Base-by-base conservation (phyloP, 2,888 invertebrate genomes). In the Lymantria dispar region DNA sequence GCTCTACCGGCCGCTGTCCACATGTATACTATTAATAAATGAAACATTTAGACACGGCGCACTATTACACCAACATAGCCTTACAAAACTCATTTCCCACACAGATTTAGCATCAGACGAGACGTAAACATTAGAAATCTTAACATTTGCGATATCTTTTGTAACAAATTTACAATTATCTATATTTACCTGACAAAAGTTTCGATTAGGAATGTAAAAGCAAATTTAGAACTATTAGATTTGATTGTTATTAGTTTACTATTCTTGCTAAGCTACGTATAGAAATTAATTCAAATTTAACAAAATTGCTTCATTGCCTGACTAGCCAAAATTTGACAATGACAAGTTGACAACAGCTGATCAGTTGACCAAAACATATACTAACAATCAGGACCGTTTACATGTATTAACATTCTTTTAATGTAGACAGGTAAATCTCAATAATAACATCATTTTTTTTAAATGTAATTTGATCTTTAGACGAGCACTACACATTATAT, bases 11-110 rank as follows among this genome's bases (percentile, higher is more conserved):
- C 22, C 33, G 33, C 33, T 14, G 8, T 33, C 7, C 40, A 33
- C 8, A 14, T 14, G 7, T 40, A 55, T 45, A 62, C 59, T 52
- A 66, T 70, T 66, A 68, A 64, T 64, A 72, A 64, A 63, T 58
- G 48, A 58, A 56, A 55, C 56, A 40, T 40, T 40, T 10, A 40
- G 14, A 1, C 8, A 59, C 54, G 55, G 51, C 56, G 54, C 52
- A 54, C 50, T 45, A 49, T 44, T 37, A 52, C 43, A 52, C 48
- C 58, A 61, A 58, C 7, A n/a, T 38, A n/a, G 11, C 5, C 1
- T 12, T 38, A 54, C 50, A 3, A 38, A 38, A n/a, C 38, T 38
- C 38, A 12, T 10, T 10, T 38, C 44, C 12, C 40, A 43, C 44
- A 42, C 45, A 64, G 49, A 58, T 52, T 43, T 39, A 40, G 44